A percentile compares a stretch with the other conserved stretches of the same genome.
phyloP scores from a whole-genome alignment of 1,140 invertebrate genomes.

The Pseudomyrmex sp. region DNA sequence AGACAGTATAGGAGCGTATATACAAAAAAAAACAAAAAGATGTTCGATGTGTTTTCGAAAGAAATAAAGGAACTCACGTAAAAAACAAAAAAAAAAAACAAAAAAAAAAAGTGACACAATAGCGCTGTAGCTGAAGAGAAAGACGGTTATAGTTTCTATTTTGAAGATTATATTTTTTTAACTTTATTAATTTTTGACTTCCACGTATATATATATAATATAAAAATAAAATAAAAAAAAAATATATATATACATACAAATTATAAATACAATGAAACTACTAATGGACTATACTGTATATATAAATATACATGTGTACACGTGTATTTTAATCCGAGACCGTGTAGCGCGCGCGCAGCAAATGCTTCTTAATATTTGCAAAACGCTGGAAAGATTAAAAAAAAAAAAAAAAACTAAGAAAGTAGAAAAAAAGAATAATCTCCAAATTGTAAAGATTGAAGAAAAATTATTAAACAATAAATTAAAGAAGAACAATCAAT shows the following conservation, averaged over 20 bases:
- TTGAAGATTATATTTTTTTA: conserved; percentile 81
- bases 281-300: conserved; percentile 56
- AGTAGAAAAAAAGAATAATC: neutral
- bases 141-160: conserved; percentile 79
- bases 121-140: conserved; percentile 72
- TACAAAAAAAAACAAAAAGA: conserved; percentile 65
- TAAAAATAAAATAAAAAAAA: conserved; percentile 52
- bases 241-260: conserved; percentile 63
- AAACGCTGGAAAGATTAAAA: neutral
- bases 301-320: conserved; percentile 31
- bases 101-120: conserved; percentile 69
- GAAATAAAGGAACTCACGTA: conserved; percentile 41
- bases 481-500: too few relatives aligned
- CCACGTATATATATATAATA: conserved; percentile 68
- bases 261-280: conserved; percentile 65
- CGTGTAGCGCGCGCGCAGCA: conserved; percentile 42
- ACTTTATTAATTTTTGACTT: conserved; percentile 79
- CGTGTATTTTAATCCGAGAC: conserved; percentile 51
- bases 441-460: neutral
- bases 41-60: conserved; percentile 73
- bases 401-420: neutral
- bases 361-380: neutral
- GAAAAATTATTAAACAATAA: neutral
- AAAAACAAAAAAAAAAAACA: conserved; percentile 4
- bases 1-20: conserved; percentile 45